Conservation (phyloP, 2,113 vertebrate species). For the Dunckerocampus dactyliophorus region DNA sequence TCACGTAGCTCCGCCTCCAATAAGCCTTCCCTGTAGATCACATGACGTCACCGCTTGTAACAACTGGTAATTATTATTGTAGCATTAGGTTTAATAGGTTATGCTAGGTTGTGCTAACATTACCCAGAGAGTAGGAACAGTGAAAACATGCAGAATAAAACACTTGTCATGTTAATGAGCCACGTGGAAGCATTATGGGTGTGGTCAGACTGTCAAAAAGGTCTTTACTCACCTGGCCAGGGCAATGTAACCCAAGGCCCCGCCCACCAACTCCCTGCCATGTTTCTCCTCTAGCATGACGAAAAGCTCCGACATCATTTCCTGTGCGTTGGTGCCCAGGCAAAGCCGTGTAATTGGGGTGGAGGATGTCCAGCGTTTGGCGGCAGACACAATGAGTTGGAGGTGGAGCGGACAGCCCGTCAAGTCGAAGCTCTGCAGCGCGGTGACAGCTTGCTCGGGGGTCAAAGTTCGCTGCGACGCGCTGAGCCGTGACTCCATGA, state of each 20-base stretch:
- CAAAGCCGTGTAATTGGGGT: slow-evolving; percentile 42
- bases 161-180: too few relatives aligned
- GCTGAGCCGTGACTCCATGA: slow-evolving; percentile 62
- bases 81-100: too few relatives aligned
- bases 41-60: not conserved
- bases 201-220: too few relatives aligned
- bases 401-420: slow-evolving; percentile 73
- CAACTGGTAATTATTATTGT: too few relatives aligned
- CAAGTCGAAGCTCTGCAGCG: slow-evolving; percentile 57
- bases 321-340: slow-evolving; percentile 54
- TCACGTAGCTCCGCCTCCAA: slow-evolving; percentile 80
- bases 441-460: slow-evolving; percentile 45
- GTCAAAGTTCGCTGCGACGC: slow-evolving; percentile 41
- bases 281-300: slow-evolving; percentile 74
- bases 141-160: too few relatives aligned
- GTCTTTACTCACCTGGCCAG: slow-evolving; percentile 56
- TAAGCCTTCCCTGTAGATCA: slow-evolving; percentile 71
- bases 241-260: slow-evolving; percentile 70
- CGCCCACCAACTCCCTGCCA: slow-evolving; percentile 68
- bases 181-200: too few relatives aligned
- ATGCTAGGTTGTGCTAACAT: too few relatives aligned
- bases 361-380: slow-evolving; percentile 72
- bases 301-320: slow-evolving; percentile 64
- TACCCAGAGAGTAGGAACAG: too few relatives aligned
- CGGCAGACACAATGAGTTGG: slow-evolving; percentile 68